Evolutionary conservation across 2,797 vertebrate genomes (phyloP), one percentile per base, ranked within the genome.

Genomic region (Gymnodraco acuticeps): DNA sequence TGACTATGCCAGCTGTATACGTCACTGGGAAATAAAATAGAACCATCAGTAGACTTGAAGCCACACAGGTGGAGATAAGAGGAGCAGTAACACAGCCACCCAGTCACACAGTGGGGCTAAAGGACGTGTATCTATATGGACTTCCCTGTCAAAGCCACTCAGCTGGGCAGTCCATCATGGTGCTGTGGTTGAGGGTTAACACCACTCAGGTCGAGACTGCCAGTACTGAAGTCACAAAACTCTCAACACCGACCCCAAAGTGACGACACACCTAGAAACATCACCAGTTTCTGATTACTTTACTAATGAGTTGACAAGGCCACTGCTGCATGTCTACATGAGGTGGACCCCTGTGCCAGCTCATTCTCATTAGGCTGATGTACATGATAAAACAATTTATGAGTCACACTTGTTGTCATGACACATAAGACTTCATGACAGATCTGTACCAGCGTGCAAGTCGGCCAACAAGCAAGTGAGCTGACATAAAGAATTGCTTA

Each of bases 141-240:
- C 89, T 81, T 77, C 73, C 47, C 84, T 90, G 89, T 94, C 90
- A 90, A 64, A 86, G 67, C 50, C 63, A 80, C 79, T 93, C 84
- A 89, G 80, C 83, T 64, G 20, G 63, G 75, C 82, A 87, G 87
- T 92, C 88, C 83, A 82, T 94, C 90, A 93, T 70, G 12, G 62
- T 19, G 60, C 84, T 87, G 75, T 84, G 53, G 71, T 73, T 58
- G 77, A 85, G 82, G 71, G 82, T 83, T 79, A 88, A 85, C 78
- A 72, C 76, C 84, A 78, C 89, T 81, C 72, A 78, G 67, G 80
- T 89, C 80, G 88, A 88, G 33, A 90, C 82, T 86, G 80, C 55
- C 74, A 53, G 78, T 89, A 91, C 91, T 85, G 67, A 87, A 82
- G 84, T 84, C 86, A 89, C 83, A 77, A 90, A 89, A 82, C 72